Evolutionary conservation across 2,113 vertebrate species (phyloP).

Genomic region (Antigone vipio): DNA sequence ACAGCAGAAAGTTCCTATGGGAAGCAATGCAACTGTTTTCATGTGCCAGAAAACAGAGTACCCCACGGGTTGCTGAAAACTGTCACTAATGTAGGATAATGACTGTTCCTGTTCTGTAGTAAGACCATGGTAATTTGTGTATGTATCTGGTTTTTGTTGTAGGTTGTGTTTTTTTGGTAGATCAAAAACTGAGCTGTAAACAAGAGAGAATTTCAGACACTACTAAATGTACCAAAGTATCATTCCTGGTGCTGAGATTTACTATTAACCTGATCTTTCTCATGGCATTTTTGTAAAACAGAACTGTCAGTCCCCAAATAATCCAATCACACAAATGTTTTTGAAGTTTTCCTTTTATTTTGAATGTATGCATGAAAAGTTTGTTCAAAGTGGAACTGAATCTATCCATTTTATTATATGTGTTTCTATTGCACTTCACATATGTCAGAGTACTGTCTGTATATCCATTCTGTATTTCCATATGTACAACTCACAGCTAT

Average conservation of each 20-base stretch:
- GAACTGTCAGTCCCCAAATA: not conserved
- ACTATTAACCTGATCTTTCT: not conserved
- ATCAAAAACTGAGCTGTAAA: not conserved
- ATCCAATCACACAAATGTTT: not conserved
- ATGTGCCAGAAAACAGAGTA: not conserved
- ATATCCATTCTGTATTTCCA: not conserved
- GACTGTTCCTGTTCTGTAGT: not conserved
- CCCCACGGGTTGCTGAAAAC: not conserved
- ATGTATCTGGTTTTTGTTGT: not conserved
- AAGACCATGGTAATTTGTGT: not conserved
- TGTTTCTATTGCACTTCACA: not conserved
- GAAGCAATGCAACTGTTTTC: not conserved
- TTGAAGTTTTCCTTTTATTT: not conserved
- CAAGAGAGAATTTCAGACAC: not conserved
- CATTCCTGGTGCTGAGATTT: not conserved
- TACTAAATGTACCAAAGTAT: not conserved
- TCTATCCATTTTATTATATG: not conserved
- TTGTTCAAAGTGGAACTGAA: not conserved
- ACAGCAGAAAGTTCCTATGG: not conserved
- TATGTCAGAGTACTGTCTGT: not conserved
- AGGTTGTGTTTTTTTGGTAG: not conserved
- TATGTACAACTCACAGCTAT: not conserved
- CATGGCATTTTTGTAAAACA: not conserved
- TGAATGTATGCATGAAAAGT: not conserved
- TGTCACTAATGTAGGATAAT: not conserved